Evolutionary conservation across 2,888 invertebrate genomes (phyloP).

Genomic region (Drosophila gaucha): DNA sequence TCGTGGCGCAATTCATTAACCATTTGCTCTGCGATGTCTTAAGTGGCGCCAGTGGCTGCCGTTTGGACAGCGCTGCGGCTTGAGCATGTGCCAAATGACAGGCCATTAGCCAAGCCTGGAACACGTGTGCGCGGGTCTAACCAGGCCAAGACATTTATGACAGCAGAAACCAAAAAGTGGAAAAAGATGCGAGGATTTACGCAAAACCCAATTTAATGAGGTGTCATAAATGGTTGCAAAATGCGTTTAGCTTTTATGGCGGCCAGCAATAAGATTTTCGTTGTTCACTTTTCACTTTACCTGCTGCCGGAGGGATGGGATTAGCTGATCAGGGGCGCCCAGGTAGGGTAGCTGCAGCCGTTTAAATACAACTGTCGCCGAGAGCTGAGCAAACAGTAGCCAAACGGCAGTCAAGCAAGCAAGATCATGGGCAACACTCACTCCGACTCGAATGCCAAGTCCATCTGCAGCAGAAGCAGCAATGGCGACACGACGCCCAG

Average conservation of each 20-base stretch:
- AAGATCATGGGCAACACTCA: conserved; percentile 48
- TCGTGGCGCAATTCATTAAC: conserved; percentile 47
- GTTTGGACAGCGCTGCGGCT: neutral
- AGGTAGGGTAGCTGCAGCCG: neutral
- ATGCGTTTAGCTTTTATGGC: conserved; percentile 19
- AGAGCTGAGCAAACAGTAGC: conserved; percentile 17
- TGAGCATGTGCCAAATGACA: conserved; percentile 27
- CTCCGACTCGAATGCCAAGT: conserved; percentile 8
- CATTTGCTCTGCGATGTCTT: conserved; percentile 45
- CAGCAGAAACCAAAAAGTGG: conserved; percentile 43
- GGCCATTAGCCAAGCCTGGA: conserved; percentile 48
- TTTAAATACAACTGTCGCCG: conserved; percentile 18
- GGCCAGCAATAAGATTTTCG: conserved; percentile 25
- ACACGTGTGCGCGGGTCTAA: conserved; percentile 46
- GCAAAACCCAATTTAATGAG: conserved; percentile 50
- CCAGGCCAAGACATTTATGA: conserved; percentile 20
- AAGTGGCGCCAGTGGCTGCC: conserved; percentile 26
- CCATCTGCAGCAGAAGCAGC: conserved; percentile 12
- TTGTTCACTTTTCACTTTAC: neutral
- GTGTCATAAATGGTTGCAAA: conserved; percentile 25
- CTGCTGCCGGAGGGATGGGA: neutral
- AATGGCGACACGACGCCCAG: conserved; percentile 11
- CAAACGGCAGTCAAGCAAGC: conserved; percentile 24
- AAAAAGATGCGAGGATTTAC: conserved; percentile 12
- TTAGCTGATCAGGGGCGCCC: neutral